phyloP scores from a whole-genome alignment of 2,888 invertebrate genomes.

The Tiliacea citrago region DNA sequence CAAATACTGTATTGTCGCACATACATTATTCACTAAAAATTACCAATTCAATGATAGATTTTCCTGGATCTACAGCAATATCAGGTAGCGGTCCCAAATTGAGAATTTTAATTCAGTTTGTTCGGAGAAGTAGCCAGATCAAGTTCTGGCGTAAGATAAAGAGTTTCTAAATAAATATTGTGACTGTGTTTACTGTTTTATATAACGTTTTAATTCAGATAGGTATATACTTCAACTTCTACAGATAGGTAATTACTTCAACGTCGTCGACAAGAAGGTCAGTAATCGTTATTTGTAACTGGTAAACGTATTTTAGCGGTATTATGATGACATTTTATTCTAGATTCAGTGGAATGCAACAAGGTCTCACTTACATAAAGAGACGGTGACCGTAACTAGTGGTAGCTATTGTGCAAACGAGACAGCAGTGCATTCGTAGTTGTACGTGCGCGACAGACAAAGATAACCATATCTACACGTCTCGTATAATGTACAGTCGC shows the following conservation, averaged over 20 bases:
- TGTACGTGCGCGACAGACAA: neutral
- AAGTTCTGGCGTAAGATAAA: neutral
- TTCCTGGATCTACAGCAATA: constrained; percentile 46
- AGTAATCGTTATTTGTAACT: constrained; percentile 6
- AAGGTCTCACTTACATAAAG: neutral
- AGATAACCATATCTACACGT: constrained; percentile 4
- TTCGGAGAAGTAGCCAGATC: constrained; percentile 52
- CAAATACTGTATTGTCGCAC: constrained; percentile 48
- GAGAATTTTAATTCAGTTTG: constrained; percentile 69
- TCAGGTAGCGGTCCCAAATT: constrained; percentile 45
- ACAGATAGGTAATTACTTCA: neutral
- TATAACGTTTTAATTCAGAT: neutral
- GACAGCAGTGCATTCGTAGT: neutral
- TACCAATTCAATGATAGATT: constrained; percentile 68
- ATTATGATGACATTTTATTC: neutral
- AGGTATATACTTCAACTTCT: too few relatives aligned
- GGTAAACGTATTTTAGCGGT: neutral
- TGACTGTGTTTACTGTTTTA: neutral
- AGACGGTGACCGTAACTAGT: neutral
- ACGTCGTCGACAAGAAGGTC: constrained; percentile 28
- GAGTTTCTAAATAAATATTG: neutral
- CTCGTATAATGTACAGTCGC: neutral
- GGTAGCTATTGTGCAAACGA: neutral
- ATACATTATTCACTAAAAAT: constrained; percentile 79
- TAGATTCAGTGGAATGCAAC: neutral